Percentiles rank a stretch among this genome's conserved stretches.
Conservation (phyloP, 2,113 vertebrate genomes). For the Nesoenas mayeri region DNA sequence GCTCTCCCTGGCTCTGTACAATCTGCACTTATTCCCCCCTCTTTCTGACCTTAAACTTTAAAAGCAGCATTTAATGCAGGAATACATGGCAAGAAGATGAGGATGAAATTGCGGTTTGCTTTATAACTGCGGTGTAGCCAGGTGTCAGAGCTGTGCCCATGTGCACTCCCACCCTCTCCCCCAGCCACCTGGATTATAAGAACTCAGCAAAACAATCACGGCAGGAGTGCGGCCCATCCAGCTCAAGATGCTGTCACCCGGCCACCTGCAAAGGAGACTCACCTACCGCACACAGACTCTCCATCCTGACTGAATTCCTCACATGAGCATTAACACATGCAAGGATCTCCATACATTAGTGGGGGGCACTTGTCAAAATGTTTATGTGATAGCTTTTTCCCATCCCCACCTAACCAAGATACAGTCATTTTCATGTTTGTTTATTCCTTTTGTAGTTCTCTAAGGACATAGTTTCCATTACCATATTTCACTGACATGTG, state of each 20-base stretch:
- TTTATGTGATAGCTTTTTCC: rapidly evolving
- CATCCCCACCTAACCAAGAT: not conserved
- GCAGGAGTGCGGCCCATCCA: not conserved
- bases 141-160: not conserved
- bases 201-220: not conserved
- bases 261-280: not conserved
- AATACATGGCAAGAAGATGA: not conserved
- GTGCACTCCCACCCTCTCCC: too few species aligned
- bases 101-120: not conserved
- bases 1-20: not conserved
- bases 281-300: not conserved
- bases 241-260: not conserved
- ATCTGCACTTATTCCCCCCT: not conserved
- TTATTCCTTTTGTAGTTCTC: not conserved
- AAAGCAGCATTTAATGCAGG: not conserved
- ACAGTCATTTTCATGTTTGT: not conserved
- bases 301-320: not conserved
- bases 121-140: rapidly evolving
- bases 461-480: not conserved
- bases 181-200: not conserved
- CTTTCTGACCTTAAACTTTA: not conserved
- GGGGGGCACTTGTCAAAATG: not conserved
- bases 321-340: rapidly evolving
- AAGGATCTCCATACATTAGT: not conserved
- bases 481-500: not conserved